Evolutionary conservation across 2,797 vertebrate genomes (phyloP).

Genomic region (Myotis daubentonii): DNA sequence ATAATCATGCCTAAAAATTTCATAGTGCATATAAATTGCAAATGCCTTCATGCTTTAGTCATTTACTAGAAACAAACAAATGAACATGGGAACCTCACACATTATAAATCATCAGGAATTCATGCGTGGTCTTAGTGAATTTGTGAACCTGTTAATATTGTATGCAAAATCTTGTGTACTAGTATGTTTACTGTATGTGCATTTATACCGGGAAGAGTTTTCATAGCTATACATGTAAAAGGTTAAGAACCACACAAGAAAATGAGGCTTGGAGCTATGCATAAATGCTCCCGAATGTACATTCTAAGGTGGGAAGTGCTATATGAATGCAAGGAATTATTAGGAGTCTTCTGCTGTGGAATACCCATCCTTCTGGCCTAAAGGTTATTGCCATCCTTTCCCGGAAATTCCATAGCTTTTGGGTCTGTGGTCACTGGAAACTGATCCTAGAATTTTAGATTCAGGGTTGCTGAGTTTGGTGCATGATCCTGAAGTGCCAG

Average conservation of each 20-base stretch:
- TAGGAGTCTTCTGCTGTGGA: not conserved
- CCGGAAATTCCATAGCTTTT: not conserved
- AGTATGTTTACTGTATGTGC: not conserved
- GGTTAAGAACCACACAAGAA: not conserved
- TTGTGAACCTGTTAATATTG: not conserved
- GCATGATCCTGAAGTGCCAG: not conserved
- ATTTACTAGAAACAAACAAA: constrained; percentile 16
- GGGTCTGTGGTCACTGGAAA: not conserved
- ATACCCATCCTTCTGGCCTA: not conserved
- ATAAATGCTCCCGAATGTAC: too few relatives aligned
- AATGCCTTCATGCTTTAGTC: not conserved
- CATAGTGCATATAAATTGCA: not conserved
- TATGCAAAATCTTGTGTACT: not conserved
- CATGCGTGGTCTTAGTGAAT: not conserved
- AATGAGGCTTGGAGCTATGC: not conserved
- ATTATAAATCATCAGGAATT: constrained; percentile 4
- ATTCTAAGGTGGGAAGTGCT: not conserved
- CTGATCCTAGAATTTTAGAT: not conserved
- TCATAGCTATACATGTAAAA: not conserved
- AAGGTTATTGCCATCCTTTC: not conserved
- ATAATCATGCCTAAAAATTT: constrained; percentile 1
- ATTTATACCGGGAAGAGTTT: constrained; percentile 31
- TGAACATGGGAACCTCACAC: not conserved
- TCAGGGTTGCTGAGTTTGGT: not conserved
- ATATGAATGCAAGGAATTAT: not conserved